These are phyloP conservation scores for Gasterosteus aculeatus DNA, from an alignment of 2,113 vertebrate genomes.

Conservation along the genomic window DNA sequence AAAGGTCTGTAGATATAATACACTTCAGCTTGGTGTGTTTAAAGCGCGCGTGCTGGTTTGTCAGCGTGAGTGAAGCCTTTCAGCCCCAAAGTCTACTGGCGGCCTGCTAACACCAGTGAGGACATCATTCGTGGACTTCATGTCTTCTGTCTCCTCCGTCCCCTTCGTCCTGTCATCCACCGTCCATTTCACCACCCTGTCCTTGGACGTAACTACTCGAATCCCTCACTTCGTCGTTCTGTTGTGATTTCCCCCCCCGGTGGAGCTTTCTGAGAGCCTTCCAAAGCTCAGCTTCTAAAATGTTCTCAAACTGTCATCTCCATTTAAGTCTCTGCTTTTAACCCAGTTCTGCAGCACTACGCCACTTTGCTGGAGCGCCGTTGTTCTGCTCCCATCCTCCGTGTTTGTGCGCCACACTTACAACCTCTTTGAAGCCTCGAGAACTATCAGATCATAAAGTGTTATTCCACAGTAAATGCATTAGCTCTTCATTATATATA, in stretches of 20 bases:
- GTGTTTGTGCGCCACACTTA: not conserved
- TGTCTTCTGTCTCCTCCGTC: constrained; percentile 14
- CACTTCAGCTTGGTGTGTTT: constrained; percentile 21
- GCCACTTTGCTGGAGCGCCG: not conserved
- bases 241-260: constrained; percentile 39
- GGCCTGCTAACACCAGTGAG: constrained; percentile 42
- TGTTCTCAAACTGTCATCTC: constrained; percentile 48
- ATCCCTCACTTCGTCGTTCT: constrained; percentile 18
- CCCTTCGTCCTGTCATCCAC: not conserved
- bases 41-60: constrained; percentile 9
- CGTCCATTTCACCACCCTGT: not conserved
- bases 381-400: not conserved
- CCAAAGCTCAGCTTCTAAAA: constrained; percentile 25
- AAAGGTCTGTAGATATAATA: constrained; percentile 48
- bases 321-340: constrained; percentile 31
- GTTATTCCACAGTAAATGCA: not conserved
- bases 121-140: constrained; percentile 40
- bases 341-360: constrained; percentile 1
- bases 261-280: constrained; percentile 29
- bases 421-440: not conserved
- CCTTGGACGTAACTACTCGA: constrained; percentile 23
- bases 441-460: not conserved
- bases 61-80: constrained; percentile 51
- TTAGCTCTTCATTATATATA: no score
- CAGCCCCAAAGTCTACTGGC: constrained; percentile 20